A percentile compares a stretch with the other conserved stretches of the same genome.
Conservation (phyloP, 2,797 vertebrate species). For the Ispidina lecontei region DNA sequence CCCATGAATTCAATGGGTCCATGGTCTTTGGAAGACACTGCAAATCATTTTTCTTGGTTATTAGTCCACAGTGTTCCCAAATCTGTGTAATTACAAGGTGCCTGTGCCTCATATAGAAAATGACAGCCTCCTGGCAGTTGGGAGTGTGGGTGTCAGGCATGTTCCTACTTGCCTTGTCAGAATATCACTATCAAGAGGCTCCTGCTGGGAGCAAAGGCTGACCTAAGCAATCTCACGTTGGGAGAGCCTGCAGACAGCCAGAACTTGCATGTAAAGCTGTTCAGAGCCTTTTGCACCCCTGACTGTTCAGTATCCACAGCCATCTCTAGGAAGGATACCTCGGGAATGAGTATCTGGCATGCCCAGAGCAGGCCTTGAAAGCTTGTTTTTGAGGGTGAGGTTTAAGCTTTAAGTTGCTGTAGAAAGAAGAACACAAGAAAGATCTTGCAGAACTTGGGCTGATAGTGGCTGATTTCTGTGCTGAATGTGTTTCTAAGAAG, state of each 20-base stretch:
- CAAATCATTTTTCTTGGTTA: slow-evolving; percentile 40
- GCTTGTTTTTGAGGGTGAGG: background rate
- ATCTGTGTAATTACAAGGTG: slow-evolving; percentile 38
- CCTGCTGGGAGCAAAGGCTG: slow-evolving; percentile 2
- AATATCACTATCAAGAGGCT: background rate
- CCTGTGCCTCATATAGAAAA: background rate
- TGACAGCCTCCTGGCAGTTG: slow-evolving; percentile 9
- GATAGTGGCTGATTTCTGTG: background rate
- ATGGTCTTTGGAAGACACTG: background rate
- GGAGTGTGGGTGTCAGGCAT: background rate
- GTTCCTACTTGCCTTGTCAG: background rate
- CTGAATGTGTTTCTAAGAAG: background rate
- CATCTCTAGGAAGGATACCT: background rate
- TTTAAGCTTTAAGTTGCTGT: background rate
- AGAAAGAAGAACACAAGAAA: background rate
- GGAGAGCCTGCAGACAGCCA: background rate
- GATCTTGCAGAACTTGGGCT: background rate
- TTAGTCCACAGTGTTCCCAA: background rate
- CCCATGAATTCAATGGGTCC: background rate
- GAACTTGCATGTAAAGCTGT: background rate
- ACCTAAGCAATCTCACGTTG: background rate
- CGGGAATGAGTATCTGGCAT: accelerated
- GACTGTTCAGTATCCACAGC: background rate
- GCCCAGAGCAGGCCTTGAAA: background rate
- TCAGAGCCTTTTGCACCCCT: background rate